These are phyloP conservation scores for Sphaeramia orbicularis DNA, from an alignment of 2,797 vertebrate species.

Conservation along the genomic window DNA sequence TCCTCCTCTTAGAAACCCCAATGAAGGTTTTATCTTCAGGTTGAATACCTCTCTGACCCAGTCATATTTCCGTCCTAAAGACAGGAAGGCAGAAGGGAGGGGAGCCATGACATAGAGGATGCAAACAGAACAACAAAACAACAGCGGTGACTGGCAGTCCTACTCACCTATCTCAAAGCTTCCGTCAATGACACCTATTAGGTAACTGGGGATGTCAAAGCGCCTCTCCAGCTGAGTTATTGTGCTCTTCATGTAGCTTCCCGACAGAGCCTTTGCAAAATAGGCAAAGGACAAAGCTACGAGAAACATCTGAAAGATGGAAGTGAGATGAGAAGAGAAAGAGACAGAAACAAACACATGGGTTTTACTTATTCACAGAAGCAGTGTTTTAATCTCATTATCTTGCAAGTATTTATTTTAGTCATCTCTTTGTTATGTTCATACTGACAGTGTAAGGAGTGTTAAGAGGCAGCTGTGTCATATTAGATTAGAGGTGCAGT, in stretches of 20 bases:
- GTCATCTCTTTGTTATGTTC: conserved; percentile 1
- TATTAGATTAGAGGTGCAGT: not conserved
- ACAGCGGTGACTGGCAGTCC: conserved; percentile 49
- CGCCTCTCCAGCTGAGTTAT: conserved; percentile 96
- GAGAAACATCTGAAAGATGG: conserved; percentile 89
- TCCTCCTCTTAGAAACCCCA: conserved; percentile 49
- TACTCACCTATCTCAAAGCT: conserved; percentile 97
- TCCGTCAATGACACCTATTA: conserved; percentile 94
- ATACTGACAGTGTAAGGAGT: not conserved
- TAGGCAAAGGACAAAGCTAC: conserved; percentile 92
- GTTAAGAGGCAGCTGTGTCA: not conserved
- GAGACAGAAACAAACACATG: conserved; percentile 16
- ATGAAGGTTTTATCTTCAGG: conserved; percentile 68
- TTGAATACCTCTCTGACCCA: conserved; percentile 66
- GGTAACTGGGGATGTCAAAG: conserved; percentile 94
- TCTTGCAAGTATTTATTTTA: not conserved
- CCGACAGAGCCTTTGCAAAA: conserved; percentile 92
- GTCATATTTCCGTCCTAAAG: conserved; percentile 64
- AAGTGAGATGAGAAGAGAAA: conserved; percentile 22
- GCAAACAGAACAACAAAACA: conserved; percentile 54
- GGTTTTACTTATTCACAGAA: conserved; percentile 19
- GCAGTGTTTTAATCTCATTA: conserved; percentile 11
- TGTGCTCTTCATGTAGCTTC: conserved; percentile 95
- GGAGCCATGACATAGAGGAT: conserved; percentile 40
- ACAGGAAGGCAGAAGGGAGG: conserved; percentile 32